Evolutionary conservation across 2,888 invertebrate species (phyloP).

Genomic region (Stomorhina lunata): DNA sequence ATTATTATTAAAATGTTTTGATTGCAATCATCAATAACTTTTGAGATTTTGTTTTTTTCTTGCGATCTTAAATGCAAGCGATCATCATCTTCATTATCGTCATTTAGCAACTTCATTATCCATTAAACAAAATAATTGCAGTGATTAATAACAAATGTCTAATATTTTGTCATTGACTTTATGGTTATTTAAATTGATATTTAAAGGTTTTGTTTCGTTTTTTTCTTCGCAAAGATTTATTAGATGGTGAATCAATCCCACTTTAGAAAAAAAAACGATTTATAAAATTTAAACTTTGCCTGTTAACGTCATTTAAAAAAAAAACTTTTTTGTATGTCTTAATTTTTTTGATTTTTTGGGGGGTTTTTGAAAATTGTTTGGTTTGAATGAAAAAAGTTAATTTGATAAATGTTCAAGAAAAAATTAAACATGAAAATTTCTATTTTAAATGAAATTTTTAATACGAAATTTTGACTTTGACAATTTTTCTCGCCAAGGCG

Average conservation of each 20-base stretch:
- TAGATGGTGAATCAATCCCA: background rate
- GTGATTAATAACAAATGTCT: conserved; percentile 48
- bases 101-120: too few species aligned
- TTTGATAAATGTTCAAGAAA: too few species aligned
- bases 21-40: background rate
- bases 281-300: too few species aligned
- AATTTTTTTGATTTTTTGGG: background rate
- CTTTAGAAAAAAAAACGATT: too few species aligned
- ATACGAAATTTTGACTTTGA: too few species aligned
- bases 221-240: too few species aligned
- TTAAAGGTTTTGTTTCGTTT: too few species aligned
- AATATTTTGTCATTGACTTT: conserved; percentile 38
- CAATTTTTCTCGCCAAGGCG: too few species aligned
- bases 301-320: conserved; percentile 1
- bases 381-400: too few species aligned
- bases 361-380: conserved; percentile 1
- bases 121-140: conserved; percentile 6
- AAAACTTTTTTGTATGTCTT: background rate
- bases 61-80: background rate
- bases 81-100: conserved; percentile 22
- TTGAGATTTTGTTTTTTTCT: background rate
- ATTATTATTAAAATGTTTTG: conserved; percentile 9
- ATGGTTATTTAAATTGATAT: conserved; percentile 17
- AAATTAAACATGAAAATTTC: too few species aligned
- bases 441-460: too few species aligned